These are phyloP conservation scores for Gambusia yucatana DNA, from an alignment of 2,797 vertebrate species.

Conservation along the genomic window DNA sequence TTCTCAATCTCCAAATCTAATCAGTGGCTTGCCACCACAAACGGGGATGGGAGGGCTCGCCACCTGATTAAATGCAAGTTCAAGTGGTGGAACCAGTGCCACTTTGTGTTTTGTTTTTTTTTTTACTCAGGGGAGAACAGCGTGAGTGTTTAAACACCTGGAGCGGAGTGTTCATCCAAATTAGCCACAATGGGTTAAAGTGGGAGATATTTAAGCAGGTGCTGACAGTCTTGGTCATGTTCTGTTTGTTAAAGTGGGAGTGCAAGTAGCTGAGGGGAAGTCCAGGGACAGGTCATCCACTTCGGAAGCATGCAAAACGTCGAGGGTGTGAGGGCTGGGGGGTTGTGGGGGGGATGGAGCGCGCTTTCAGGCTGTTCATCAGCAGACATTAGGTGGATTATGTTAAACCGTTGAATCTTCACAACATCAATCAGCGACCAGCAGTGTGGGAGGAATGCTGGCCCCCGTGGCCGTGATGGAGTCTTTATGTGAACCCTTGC, in stretches of 20 bases:
- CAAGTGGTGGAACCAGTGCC: conserved; percentile 51
- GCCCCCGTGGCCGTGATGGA: conserved; percentile 38
- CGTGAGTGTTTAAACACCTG: conserved; percentile 65
- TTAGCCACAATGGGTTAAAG: conserved; percentile 18
- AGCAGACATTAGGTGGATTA: conserved; percentile 69
- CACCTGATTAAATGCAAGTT: conserved; percentile 74
- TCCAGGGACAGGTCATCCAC: conserved; percentile 47
- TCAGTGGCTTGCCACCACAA: conserved; percentile 68
- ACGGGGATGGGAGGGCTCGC: conserved; percentile 41
- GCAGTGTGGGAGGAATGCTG: conserved; percentile 30
- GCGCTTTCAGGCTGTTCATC: conserved; percentile 24
- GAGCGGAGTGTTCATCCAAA: background rate
- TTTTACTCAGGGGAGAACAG: conserved; percentile 18
- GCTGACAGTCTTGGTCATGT: background rate
- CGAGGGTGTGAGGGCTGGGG: conserved; percentile 16
- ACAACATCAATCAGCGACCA: conserved; percentile 61
- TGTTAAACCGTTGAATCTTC: conserved; percentile 53
- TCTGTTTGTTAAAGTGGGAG: conserved; percentile 6
- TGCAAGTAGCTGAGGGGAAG: conserved; percentile 23
- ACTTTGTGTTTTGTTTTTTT: conserved; percentile 41
- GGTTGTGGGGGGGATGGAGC: background rate
- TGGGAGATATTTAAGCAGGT: conserved; percentile 22
- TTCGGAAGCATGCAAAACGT: conserved; percentile 49
- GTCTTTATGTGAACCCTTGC: conserved; percentile 42
- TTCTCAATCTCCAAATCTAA: conserved; percentile 73